phyloP scores from a whole-genome alignment of 2,113 vertebrate genomes.

The Xerus inauris region DNA sequence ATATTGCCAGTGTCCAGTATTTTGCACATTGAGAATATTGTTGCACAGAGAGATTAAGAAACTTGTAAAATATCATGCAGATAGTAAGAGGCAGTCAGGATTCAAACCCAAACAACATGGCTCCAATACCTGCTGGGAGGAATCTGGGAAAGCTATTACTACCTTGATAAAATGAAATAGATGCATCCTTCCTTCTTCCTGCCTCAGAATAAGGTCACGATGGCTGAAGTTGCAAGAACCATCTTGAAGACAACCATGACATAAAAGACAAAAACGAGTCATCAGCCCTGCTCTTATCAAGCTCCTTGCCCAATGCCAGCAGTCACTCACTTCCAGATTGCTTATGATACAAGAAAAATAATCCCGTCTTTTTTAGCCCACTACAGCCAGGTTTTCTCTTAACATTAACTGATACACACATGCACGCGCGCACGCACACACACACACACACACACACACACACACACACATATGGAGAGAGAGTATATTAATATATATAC shows the following conservation, averaged over 20 bases:
- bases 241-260: background rate
- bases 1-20: background rate
- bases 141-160: background rate
- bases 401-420: no score
- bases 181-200: background rate
- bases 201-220: background rate
- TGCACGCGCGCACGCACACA: no score
- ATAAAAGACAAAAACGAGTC: background rate
- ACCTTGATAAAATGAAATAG: background rate
- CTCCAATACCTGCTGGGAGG: background rate
- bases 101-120: background rate
- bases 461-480: no score
- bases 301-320: background rate
- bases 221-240: background rate
- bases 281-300: background rate
- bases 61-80: background rate
- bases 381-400: background rate
- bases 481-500: no score
- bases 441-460: no score
- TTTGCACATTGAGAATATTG: slow-evolving; percentile 4
- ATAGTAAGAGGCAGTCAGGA: background rate
- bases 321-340: background rate
- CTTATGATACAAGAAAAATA: slow-evolving; percentile 2
- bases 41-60: background rate
- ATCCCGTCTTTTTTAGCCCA: background rate